Base-by-base conservation (phyloP, 2,797 vertebrate species). In the Staurois parvus region DNA sequence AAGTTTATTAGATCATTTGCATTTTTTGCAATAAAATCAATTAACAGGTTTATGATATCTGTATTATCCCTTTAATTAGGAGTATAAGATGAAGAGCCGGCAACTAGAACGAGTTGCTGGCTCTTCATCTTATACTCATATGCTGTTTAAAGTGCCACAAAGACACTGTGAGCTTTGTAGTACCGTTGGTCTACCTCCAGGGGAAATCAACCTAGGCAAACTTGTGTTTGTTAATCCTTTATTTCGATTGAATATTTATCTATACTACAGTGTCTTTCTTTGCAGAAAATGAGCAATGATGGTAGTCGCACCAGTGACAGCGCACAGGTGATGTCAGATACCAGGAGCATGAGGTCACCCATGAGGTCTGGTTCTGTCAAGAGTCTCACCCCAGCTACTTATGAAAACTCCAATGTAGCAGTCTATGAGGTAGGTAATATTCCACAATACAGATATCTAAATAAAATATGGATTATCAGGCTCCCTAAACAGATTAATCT, bases 361-460 rank as follows among this genome's bases (percentile, higher is more conserved):
- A 84, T 84, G 76, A 83, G 72, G 45, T 74, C 90, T 69, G 93
- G 84, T 24, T 76, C 84, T 52, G 72, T 94, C 64, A 79, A 81
- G 45, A 90, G 87, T 74, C 88, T 88, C 5, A 92, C 94, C 1
- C 95, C 96, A 0, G 94, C 93, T 85, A 96, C 94, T 37, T 90
- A 92, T 4, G 95, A 96, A 88, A 96, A 96, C 91, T 94, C 95
- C 84, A 96, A 96, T 56, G 85, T 96, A 2, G 94, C 93, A 15
- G 88, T 96, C 80, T 95, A 88, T 29, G 93, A 95, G 94, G 96
- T 95, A 81, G 90, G 68, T 84, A 37, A 10, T 6, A 59, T 40
- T 81, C 26, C 3, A 37, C 19, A 72, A 8, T 62, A 24, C 15
- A 62, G 2, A 12, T 28, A 13, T 15, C 24, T 59, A 48, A 9